Base-by-base conservation (phyloP, 2,797 vertebrate genomes). In the Molossus molossus region DNA sequence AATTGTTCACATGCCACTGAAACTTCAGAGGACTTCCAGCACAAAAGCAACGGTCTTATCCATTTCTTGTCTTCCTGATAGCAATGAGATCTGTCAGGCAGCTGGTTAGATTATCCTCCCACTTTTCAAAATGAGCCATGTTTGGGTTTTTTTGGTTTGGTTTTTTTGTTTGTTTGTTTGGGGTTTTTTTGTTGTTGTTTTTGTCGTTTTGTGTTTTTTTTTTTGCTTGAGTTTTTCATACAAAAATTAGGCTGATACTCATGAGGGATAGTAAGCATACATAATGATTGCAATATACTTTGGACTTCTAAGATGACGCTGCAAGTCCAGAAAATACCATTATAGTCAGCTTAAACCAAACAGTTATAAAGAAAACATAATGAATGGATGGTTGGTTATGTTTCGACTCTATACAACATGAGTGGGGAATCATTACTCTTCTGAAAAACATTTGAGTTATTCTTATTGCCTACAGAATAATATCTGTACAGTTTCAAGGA, bases 41-140 rank as follows among this genome's bases (percentile, higher is more conserved):
- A 87, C 76, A 79, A 57, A 86, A 76, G 11, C 40, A 92, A 90
- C 45, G 45, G 27, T 76, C 40, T 81, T 84, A 84, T 48, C 64
- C 45, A 65, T 76, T 91, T 92, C 62, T 58, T 86, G 77, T 87
- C 40, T 53, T 81, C n/a, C 62, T 37, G 8, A 57, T 8, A 79
- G 57, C 70, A 92, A 57, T 15, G 20, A 93, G 40, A 33, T 72
- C 53, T 82, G 8, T 5, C 92, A 89, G 37, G 58, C 48, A 93
- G 64, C 80, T 94, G 67, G 1, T 29, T 45, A 29, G 13, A 91
- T 64, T 82, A 45, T 69, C 67, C 40, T 88, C 75, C 79, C 33
- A 65, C 48, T 87, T 92, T 67, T 88, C 73, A 91, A 88, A 79
- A 91, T 64, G 82, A 95, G 77, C 88, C 94, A 85, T 40, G 37